These are phyloP conservation scores for Hemibagrus guttatus DNA, from an alignment of 2,797 vertebrate species.

Conservation along the genomic window DNA sequence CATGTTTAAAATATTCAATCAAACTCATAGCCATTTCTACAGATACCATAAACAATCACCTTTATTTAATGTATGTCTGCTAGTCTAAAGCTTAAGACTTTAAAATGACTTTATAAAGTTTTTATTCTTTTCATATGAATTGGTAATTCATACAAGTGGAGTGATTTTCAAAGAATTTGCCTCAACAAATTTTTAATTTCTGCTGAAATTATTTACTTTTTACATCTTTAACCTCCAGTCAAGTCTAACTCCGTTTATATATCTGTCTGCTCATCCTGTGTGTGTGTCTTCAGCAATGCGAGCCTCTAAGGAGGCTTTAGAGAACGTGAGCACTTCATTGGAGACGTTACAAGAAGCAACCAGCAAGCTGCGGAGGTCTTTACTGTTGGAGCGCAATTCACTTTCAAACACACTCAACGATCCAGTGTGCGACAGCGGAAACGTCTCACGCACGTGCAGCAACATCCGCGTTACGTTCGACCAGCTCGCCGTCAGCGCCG, in stretches of 20 bases:
- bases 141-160: not conserved
- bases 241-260: not conserved
- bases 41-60: not conserved
- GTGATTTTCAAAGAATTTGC: not conserved
- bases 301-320: slow-evolving; percentile 84
- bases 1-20: not conserved
- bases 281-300: slow-evolving; percentile 77
- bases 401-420: slow-evolving; percentile 83
- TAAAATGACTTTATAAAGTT: not conserved
- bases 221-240: not conserved
- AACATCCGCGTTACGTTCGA: slow-evolving; percentile 75
- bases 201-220: not conserved
- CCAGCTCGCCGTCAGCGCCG: slow-evolving; percentile 77
- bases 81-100: not conserved
- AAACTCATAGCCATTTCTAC: not conserved
- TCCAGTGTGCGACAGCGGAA: slow-evolving; percentile 74
- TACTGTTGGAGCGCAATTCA: slow-evolving; percentile 73
- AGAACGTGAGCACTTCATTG: slow-evolving; percentile 79
- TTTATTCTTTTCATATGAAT: not conserved
- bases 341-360: slow-evolving; percentile 82
- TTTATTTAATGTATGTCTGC: not conserved
- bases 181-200: not conserved
- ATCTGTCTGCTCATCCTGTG: not conserved
- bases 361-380: slow-evolving; percentile 71
- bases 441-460: slow-evolving; percentile 76